Percentiles rank a stretch among this genome's conserved stretches.
These are phyloP conservation scores for Campoletis sonorensis DNA, from an alignment of 1,140 invertebrate species.

Conservation along the genomic window DNA sequence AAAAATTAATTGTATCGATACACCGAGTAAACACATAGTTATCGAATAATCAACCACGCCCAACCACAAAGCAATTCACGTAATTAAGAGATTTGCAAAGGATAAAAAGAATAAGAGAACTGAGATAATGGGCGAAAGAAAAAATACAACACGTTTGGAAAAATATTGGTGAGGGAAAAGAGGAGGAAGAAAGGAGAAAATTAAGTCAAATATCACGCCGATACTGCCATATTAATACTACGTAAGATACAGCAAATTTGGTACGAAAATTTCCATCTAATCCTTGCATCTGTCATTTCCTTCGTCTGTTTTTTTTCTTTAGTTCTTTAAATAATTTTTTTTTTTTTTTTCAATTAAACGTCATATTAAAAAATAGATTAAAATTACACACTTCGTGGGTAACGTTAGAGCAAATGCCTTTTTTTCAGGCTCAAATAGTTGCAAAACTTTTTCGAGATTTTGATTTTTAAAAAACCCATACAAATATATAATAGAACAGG, in stretches of 20 bases:
- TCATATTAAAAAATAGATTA: conserved; percentile 5
- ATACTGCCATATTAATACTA: conserved; percentile 69
- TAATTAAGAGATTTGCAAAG: conserved; percentile 18
- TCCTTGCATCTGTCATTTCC: conserved; percentile 46
- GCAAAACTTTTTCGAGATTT: conserved; percentile 18
- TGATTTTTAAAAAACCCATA: not conserved
- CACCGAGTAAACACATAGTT: conserved; percentile 10
- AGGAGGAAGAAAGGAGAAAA: conserved; percentile 34
- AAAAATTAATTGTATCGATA: conserved; percentile 29
- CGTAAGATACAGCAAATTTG: conserved; percentile 63
- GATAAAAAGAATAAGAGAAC: not conserved
- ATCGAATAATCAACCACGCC: not conserved
- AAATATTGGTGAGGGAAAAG: conserved; percentile 4
- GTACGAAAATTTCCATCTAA: conserved; percentile 56
- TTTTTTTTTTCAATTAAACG: not conserved
- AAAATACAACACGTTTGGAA: not conserved
- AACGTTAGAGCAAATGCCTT: not conserved
- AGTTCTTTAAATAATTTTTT: not conserved
- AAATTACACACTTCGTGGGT: not conserved
- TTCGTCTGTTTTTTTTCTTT: conserved; percentile 34
- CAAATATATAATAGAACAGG: not conserved
- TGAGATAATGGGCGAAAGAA: not conserved
- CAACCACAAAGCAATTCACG: not conserved
- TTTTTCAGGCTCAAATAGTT: conserved; percentile 13
- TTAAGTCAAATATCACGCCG: conserved; percentile 63